A percentile compares a stretch with the other conserved stretches of the same genome.
Conservation (phyloP, 2,113 vertebrate species). For the Phrynosoma platyrhinos region DNA sequence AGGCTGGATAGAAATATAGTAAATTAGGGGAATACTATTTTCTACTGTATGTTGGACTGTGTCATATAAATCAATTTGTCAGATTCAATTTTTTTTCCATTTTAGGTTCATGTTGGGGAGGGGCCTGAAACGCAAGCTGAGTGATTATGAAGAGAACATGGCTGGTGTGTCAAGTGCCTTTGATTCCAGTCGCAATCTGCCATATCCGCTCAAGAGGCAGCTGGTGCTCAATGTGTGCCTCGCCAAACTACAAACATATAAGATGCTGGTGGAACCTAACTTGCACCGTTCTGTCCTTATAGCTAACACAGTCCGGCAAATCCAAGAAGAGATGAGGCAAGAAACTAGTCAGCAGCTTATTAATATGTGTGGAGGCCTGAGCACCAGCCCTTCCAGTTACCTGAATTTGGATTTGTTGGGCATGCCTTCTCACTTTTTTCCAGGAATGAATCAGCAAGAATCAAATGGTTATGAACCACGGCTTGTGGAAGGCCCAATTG, state of each 20-base stretch:
- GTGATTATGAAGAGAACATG: slow-evolving; percentile 83
- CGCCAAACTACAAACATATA: slow-evolving; percentile 86
- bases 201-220: slow-evolving; percentile 85
- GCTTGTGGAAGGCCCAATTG: slow-evolving; percentile 57
- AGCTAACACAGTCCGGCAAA: slow-evolving; percentile 87
- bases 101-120: slow-evolving; percentile 89
- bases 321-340: slow-evolving; percentile 83
- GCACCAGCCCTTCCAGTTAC: slow-evolving; percentile 59
- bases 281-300: slow-evolving; percentile 88
- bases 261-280: slow-evolving; percentile 85
- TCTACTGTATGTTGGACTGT: background rate
- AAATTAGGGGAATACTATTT: background rate
- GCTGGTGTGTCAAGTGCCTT: slow-evolving; percentile 74
- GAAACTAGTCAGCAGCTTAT: slow-evolving; percentile 70
- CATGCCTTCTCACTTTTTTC: slow-evolving; percentile 69
- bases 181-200: slow-evolving; percentile 73
- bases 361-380: slow-evolving; percentile 60
- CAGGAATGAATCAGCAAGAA: slow-evolving; percentile 67
- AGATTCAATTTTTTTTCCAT: slow-evolving; percentile 23
- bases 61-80: background rate
- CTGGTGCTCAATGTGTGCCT: slow-evolving; percentile 87
- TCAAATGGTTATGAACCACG: slow-evolving; percentile 62
- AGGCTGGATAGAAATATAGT: background rate
- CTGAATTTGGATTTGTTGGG: slow-evolving; percentile 66
- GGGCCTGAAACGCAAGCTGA: slow-evolving; percentile 88